Evolutionary conservation across 2,113 vertebrate species (phyloP).

Genomic region (Gymnogyps californianus): DNA sequence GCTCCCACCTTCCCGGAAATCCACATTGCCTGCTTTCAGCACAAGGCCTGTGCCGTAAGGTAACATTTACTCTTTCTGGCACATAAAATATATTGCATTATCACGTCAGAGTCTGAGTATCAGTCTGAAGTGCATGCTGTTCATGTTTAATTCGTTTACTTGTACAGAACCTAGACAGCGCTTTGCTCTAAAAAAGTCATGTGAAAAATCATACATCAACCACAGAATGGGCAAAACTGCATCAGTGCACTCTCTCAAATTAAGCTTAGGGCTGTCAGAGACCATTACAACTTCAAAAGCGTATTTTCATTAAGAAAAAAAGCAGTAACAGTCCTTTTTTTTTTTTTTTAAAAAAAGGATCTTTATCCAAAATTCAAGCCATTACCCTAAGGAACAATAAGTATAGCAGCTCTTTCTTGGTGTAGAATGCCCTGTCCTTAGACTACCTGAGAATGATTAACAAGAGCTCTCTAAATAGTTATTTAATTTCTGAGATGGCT

Average conservation of each 20-base stretch:
- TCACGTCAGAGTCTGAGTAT: not conserved
- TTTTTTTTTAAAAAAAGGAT: not conserved
- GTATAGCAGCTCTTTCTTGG: not conserved
- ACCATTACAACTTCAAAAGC: not conserved
- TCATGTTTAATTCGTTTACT: not conserved
- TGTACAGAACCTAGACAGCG: not conserved
- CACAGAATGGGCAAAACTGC: not conserved
- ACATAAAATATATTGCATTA: not conserved
- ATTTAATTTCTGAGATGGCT: slow-evolving; percentile 1
- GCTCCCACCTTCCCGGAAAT: not conserved
- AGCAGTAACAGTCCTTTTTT: not conserved
- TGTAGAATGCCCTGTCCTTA: not conserved
- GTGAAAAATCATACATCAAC: not conserved
- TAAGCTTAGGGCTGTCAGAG: not conserved
- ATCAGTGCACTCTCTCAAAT: not conserved
- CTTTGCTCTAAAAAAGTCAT: not conserved
- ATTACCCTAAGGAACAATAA: not conserved
- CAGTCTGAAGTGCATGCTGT: not conserved
- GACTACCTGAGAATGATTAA: not conserved
- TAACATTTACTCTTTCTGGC: not conserved
- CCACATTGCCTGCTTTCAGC: not conserved
- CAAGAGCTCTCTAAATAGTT: not conserved
- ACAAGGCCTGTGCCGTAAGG: not conserved
- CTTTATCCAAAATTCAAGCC: not conserved
- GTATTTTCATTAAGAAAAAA: not conserved